Evolutionary conservation across 1,140 invertebrate species (phyloP), one percentile per base, ranked within the genome.

Genomic region (Piezodorus guildinii): DNA sequence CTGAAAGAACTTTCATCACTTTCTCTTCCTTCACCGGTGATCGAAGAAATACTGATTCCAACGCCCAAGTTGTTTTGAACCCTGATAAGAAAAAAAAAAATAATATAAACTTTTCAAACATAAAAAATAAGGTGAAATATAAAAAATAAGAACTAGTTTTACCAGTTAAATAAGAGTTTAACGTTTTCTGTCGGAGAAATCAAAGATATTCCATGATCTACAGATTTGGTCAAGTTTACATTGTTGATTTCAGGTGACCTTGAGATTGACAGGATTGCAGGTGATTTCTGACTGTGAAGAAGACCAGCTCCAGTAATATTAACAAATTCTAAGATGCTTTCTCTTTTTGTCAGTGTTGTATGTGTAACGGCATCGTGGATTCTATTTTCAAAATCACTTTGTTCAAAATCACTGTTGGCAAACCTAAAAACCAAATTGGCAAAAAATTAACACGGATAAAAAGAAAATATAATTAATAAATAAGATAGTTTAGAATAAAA

Each of bases 301-400:
- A 98, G 87, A 17, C 95, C 97, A 56, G 96, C 97, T n/a, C 94
- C 93, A 39, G 85, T 81, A 51, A 99, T 91, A 67, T 91, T 85
- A 0, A 97, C 84, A 71, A 85, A 88, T 71, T 89, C 83, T 59
- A 99, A 68, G 0, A 83, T 74, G 17, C 91, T 95, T 71, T 91
- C 87, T 43, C 80, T 76, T 67, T 78, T 78, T 19, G 75, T 79
- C 34, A 83, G 70, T 0, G 83, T 84, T 65, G 83, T 82, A 70
- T 91, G 88, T 0, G 86, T 90, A 9, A 85, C 80, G 27, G 85
- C 80, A 69, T 92, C 88, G 70, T 91, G 88, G 65, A 91, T 83
- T 46, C 87, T 80, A 71, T 90, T 82, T 70, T 90, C 86, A 70
- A 88, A 91, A 8, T 88, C 75, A 67, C 86, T 85, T 74, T 87